Conservation (phyloP, 2,797 vertebrate genomes). For the Trachurus trachurus region DNA sequence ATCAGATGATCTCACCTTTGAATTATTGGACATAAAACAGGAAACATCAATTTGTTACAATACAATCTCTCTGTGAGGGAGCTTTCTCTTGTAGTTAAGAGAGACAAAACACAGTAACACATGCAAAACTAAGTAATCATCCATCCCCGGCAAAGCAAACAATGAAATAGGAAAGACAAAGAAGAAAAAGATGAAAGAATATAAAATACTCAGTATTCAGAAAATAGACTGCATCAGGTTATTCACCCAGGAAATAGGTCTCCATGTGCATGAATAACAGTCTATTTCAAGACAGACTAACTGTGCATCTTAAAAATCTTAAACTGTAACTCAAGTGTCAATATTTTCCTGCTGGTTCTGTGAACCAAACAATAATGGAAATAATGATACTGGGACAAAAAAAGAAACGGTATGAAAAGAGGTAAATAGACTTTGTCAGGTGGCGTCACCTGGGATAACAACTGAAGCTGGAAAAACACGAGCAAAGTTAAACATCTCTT, state of each 20-base stretch:
- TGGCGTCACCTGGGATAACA: neutral
- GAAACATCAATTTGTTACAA: slow-evolving; percentile 34
- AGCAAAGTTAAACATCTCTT: slow-evolving; percentile 16
- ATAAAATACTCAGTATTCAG: neutral
- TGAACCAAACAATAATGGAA: slow-evolving; percentile 33
- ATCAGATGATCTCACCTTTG: slow-evolving; percentile 4
- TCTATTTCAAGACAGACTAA: slow-evolving; percentile 40
- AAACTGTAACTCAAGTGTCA: slow-evolving; percentile 29
- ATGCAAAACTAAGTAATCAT: neutral
- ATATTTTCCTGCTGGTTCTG: slow-evolving; percentile 33
- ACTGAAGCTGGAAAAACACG: slow-evolving; percentile 28
- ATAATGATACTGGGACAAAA: neutral
- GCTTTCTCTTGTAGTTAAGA: neutral
- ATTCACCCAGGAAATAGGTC: slow-evolving; percentile 50
- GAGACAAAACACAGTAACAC: neutral
- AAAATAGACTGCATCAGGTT: slow-evolving; percentile 2
- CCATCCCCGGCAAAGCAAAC: neutral
- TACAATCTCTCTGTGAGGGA: neutral
- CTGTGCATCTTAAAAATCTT: slow-evolving; percentile 32
- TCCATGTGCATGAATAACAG: slow-evolving; percentile 14
- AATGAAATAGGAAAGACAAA: neutral
- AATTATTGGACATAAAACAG: slow-evolving; percentile 2
- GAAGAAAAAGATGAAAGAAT: neutral
- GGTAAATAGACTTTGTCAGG: neutral
- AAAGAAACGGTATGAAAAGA: slow-evolving; percentile 13